Percentiles rank a stretch among this genome's conserved stretches.
Evolutionary conservation across 2,113 vertebrate species (phyloP).

Genomic region (Myrmecobius fasciatus): DNA sequence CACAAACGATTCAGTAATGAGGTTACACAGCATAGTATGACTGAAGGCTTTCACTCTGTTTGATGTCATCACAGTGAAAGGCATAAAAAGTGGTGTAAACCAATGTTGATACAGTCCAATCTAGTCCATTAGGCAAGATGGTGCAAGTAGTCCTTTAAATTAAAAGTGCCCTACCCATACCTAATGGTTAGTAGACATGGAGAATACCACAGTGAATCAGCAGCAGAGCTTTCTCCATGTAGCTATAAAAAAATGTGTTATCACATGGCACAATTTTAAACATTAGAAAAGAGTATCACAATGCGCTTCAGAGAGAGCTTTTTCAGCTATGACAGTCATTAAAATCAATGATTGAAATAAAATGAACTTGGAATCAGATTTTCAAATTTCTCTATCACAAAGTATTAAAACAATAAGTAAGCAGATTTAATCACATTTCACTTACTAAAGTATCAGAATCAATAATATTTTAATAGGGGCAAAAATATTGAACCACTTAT

Average conservation of each 20-base stretch:
- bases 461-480: neutral
- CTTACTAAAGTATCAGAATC: neutral
- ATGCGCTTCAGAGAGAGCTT: conserved; percentile 44
- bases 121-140: conserved; percentile 91
- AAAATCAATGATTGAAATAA: neutral
- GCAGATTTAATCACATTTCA: neutral
- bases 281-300: conserved; percentile 87
- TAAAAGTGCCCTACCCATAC: conserved; percentile 89
- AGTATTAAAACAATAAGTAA: neutral
- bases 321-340: neutral
- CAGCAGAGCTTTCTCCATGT: conserved; percentile 83
- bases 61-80: conserved; percentile 90
- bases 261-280: conserved; percentile 89
- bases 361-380: neutral
- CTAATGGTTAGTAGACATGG: conserved; percentile 87
- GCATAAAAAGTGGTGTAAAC: conserved; percentile 89
- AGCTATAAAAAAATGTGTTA: conserved; percentile 84
- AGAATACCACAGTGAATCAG: conserved; percentile 75
- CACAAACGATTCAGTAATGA: conserved; percentile 89
- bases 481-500: neutral
- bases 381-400: neutral
- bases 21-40: conserved; percentile 88
- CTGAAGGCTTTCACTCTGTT: conserved; percentile 87
- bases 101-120: conserved; percentile 85
- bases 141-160: conserved; percentile 89